Base-by-base conservation (phyloP, 2,888 invertebrate species). In the Napeogenes sylphis region DNA sequence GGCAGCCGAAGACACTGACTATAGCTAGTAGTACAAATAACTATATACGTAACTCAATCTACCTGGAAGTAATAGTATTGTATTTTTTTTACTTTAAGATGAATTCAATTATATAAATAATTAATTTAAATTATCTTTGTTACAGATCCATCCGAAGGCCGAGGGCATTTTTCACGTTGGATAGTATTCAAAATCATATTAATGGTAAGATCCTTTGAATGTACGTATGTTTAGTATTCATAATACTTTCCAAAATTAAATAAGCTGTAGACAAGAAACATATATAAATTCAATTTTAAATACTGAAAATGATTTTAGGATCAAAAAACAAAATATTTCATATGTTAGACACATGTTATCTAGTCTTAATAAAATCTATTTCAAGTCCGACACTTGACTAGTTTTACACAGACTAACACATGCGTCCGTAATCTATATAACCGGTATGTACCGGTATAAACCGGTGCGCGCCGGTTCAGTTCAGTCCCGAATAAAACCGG, bases 101-200 rank as follows among this genome's bases (percentile, higher is more conserved):
- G 21, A 21, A 21, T 21, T 21, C 21, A 21, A 0, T 21, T 21
- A 21, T 21, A 21, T 21, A 21, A 21, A 21, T 21, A 21, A 21
- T 21, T 21, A 1, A 21, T 1, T 21, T 21, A 3, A 3, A 6
- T 56, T 63, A 68, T 64, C 66, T 68, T 63, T 78, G 63, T 75
- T 86, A 45, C 87, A 90, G 90, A 86, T 82, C 80, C 76, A 85
- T 76, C 80, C 79, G 79, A 78, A 78, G 82, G 86, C 87, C 85
- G 77, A 81, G 83, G 89, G 87, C 85, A 81, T 72, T 76, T 85
- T 89, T 87, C 79, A 70, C 79, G 77, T 76, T 80, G 84, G 78
- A 88, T 87, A 85, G 80, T 85, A 78, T 78, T 71, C 70, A 86
- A 89, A 90, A 87, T 82, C 82, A 86, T 79, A 86, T 90, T 87